These are phyloP conservation scores for Drosophila pegasa DNA, from an alignment of 2,888 invertebrate genomes.

Conservation along the genomic window DNA sequence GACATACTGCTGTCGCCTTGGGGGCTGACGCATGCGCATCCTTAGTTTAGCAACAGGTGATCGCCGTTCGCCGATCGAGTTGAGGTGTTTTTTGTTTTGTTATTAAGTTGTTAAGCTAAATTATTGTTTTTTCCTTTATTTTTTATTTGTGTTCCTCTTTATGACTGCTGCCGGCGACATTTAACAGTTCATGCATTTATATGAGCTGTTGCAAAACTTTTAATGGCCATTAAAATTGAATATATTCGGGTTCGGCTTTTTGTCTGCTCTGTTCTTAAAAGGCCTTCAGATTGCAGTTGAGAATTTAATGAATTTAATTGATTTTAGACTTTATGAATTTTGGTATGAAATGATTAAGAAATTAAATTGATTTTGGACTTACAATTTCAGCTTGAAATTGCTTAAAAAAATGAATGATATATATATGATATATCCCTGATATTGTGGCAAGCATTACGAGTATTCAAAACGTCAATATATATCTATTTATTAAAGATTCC, in stretches of 20 bases:
- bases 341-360: too few relatives aligned
- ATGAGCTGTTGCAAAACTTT: constrained; percentile 54
- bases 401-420: too few relatives aligned
- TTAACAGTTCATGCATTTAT: constrained; percentile 77
- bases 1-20: constrained; percentile 30
- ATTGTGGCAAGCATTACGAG: too few relatives aligned
- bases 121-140: constrained; percentile 59
- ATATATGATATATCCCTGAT: too few relatives aligned
- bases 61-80: constrained; percentile 48
- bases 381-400: not conserved
- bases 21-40: constrained; percentile 20
- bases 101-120: constrained; percentile 83
- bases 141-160: constrained; percentile 48
- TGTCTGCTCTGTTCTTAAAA: not conserved
- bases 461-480: too few relatives aligned
- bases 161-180: constrained; percentile 71
- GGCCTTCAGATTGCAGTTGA: not conserved
- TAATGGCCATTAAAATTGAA: constrained; percentile 36
- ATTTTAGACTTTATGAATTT: not conserved
- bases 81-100: constrained; percentile 70
- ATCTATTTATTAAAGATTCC: not conserved
- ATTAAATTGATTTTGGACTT: too few relatives aligned
- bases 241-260: constrained; percentile 12
- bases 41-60: constrained; percentile 75
- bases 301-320: not conserved